Evolutionary conservation across 2,888 invertebrate species (phyloP).

Genomic region (Drosophila greeni): DNA sequence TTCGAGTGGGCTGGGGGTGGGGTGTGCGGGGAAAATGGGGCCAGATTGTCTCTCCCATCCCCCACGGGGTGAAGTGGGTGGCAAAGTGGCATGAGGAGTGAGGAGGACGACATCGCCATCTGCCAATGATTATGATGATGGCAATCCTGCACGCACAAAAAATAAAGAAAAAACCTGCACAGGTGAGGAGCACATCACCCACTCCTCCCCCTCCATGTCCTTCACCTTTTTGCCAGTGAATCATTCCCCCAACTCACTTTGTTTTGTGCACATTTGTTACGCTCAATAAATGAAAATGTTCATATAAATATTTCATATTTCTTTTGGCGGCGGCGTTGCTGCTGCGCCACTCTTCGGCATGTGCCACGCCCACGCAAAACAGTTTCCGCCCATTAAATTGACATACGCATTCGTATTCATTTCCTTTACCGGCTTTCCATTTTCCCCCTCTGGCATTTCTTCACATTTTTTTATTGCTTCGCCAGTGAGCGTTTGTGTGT

Average conservation of each 20-base stretch:
- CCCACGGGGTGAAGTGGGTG: slow-evolving; percentile 2
- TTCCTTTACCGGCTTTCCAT: slow-evolving; percentile 39
- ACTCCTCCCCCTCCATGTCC: slow-evolving; percentile 36
- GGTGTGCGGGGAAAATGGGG: slow-evolving; percentile 3
- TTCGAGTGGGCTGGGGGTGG: slow-evolving; percentile 43
- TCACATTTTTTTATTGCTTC: slow-evolving; percentile 54
- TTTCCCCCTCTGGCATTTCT: background rate
- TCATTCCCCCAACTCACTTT: slow-evolving; percentile 28
- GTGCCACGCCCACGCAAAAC: slow-evolving; percentile 44
- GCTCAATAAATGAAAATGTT: slow-evolving; percentile 73
- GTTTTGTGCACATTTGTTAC: slow-evolving; percentile 70
- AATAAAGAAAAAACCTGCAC: slow-evolving; percentile 13
- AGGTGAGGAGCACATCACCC: slow-evolving; percentile 37
- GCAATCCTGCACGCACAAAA: slow-evolving; percentile 62
- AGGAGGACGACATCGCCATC: slow-evolving; percentile 34
- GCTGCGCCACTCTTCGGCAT: slow-evolving; percentile 40
- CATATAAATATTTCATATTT: slow-evolving; percentile 75
- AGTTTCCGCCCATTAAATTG: slow-evolving; percentile 75
- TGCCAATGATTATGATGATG: slow-evolving; percentile 68
- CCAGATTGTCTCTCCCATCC: slow-evolving; percentile 19
- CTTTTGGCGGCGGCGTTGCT: slow-evolving; percentile 10
- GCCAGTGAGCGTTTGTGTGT: slow-evolving; percentile 20
- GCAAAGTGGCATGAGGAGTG: slow-evolving; percentile 1
- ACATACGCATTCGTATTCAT: slow-evolving; percentile 70
- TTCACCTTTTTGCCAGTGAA: slow-evolving; percentile 41